Evolutionary conservation across 2,888 invertebrate genomes (phyloP).

Genomic region (Adela reaumurella): DNA sequence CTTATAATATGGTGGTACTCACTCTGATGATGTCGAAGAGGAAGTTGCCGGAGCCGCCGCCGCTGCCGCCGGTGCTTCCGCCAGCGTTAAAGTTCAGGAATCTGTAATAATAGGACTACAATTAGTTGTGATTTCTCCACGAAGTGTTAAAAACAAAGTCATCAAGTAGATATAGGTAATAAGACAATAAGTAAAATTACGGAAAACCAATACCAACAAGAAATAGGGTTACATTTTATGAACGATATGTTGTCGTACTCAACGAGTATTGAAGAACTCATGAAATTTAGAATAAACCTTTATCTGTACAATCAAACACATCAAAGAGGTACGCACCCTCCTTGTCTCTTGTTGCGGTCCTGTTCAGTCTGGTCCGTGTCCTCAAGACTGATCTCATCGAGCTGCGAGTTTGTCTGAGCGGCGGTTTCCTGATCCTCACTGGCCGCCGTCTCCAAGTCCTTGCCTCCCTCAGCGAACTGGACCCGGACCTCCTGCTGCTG

Average conservation of each 20-base stretch:
- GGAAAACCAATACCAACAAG: too few species aligned
- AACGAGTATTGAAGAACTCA: too few species aligned
- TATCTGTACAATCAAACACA: too few species aligned
- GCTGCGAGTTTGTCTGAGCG: slow-evolving; percentile 60
- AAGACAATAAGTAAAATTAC: too few species aligned
- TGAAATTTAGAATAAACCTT: too few species aligned
- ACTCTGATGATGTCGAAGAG: slow-evolving; percentile 86
- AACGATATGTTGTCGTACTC: too few species aligned
- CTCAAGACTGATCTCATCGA: slow-evolving; percentile 68
- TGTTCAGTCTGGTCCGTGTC: slow-evolving; percentile 70
- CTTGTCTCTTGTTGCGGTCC: slow-evolving; percentile 73
- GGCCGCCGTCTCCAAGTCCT: slow-evolving; percentile 17
- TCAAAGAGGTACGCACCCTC: too few species aligned
- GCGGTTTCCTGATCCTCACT: slow-evolving; percentile 46
- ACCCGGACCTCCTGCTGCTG: slow-evolving; percentile 62
- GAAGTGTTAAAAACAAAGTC: too few species aligned
- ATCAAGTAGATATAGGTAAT: too few species aligned
- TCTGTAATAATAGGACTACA: slow-evolving; percentile 27
- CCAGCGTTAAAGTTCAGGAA: slow-evolving; percentile 64
- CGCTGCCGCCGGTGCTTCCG: slow-evolving; percentile 40
- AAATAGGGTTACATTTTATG: too few species aligned
- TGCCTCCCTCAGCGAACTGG: slow-evolving; percentile 43
- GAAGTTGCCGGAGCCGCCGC: slow-evolving; percentile 83
- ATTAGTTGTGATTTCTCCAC: too few species aligned
- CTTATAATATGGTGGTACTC: slow-evolving; percentile 54